A percentile compares a stretch with the other conserved stretches of the same genome.
Evolutionary conservation across 2,113 vertebrate genomes (phyloP).

Genomic region (Cercocebus atys): DNA sequence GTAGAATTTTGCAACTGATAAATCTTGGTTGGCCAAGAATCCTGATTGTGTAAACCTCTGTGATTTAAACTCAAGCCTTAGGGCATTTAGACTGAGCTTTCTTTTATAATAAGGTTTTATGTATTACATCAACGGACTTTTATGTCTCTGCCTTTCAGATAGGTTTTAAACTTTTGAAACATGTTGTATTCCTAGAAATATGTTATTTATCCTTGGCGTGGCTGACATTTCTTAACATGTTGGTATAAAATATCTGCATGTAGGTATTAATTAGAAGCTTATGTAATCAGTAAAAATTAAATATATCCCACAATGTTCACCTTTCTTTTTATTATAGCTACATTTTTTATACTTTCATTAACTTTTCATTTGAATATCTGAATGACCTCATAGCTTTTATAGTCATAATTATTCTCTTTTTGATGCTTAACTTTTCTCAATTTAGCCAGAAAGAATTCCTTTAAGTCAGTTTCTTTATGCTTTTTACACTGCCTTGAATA

Average conservation of each 20-base stretch:
- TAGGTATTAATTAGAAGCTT: background rate
- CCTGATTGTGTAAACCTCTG: background rate
- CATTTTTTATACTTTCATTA: background rate
- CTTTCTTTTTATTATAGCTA: background rate
- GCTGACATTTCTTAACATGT: background rate
- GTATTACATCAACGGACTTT: background rate
- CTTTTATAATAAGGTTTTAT: background rate
- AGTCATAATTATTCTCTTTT: background rate
- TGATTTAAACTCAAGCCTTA: background rate
- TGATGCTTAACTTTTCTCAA: background rate
- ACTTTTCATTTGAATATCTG: background rate
- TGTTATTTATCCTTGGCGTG: background rate
- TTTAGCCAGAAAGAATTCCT: background rate
- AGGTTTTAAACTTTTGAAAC: background rate
- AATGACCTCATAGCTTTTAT: background rate
- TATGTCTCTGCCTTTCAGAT: background rate
- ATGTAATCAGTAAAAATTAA: background rate
- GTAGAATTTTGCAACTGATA: background rate
- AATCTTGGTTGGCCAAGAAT: background rate
- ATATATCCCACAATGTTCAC: background rate
- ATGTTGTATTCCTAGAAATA: background rate
- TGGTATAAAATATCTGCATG: background rate
- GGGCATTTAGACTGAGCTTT: background rate
- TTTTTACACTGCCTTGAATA: background rate
- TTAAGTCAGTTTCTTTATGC: background rate